Base-by-base conservation (phyloP, 2,888 invertebrate genomes). In the Plebejus melissa region DNA sequence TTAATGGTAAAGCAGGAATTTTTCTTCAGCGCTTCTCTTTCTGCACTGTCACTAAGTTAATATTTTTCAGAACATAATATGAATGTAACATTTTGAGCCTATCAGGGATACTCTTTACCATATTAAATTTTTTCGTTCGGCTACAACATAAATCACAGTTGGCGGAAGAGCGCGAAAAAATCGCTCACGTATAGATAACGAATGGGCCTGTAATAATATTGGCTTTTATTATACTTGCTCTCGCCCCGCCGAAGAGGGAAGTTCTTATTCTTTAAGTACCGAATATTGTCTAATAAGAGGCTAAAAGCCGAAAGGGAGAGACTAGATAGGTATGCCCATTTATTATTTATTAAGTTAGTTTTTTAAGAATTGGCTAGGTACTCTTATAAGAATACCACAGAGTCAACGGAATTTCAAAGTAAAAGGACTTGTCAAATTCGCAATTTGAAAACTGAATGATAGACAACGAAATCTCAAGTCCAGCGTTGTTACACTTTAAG, bases 171-270 rank as follows among this genome's bases (percentile, higher is more conserved):
- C 16, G 50, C 9, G 50, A 72, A 72, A 72, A 72, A 50, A 28
- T 72, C 72, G 46, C 50, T 72, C 72, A 72, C 72, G 72, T 72
- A 50, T 72, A 72, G 72, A 72, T 72, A 72, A 72, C 50, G 54
- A 36, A 72, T 72, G 72, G 50, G 72, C 16, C 28, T 16, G 72
- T 72, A 16, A 46, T 71, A 71, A 71, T 46, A 72, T 72, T 28
- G 72, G 72, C 54, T 72, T 46, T 72, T 72, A 72, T 72, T 50
- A 72, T 54, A 72, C 72, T 72, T 32, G 54, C 54, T 32, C 32
- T 28, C 11, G 32, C 32, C 32, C 28, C 58, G 2, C 22, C 28
- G 28, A 28, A 28, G 22, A 60, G 60, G 60, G 22, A 3, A 60
- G 28, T 28, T 60, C 28, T 60, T 60, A 60, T 60, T 60, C 60